Evolutionary conservation across 2,888 invertebrate species (phyloP), one percentile per base, ranked within the genome.

Genomic region (Elysia crispata): DNA sequence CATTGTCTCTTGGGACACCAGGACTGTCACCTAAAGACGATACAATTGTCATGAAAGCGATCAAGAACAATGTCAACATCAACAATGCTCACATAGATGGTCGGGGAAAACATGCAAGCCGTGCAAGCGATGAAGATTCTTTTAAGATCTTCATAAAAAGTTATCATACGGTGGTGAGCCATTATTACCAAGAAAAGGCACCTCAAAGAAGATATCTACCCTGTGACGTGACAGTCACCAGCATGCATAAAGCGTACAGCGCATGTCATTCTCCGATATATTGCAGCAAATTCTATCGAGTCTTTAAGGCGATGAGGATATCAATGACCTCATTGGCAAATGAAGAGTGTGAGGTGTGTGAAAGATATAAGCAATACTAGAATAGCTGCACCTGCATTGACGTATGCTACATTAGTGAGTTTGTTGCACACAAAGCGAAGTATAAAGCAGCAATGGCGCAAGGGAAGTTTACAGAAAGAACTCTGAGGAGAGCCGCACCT

Each of bases 301-400:
- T 70, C 3, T 70, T 70, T 33, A 70, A 70, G n/a, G 23, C 30
- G 30, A 70, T 70, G 70, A 70, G 33, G 20, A 70, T 70, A 41
- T 70, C 70, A n/a, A 70, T 70, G 70, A 13, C 70, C 6, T 13
- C n/a, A 3, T 33, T 70, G 33, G 70, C 33, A 70, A 30, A 70
- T 20, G 70, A 70, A 30, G 70, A 70, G 33, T 70, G 70, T 33
- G 70, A 70, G 33, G 30, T 41, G 18, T 70, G 70, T 31, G 41
- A 70, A n/a, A 70, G 20, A 8, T 11, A 28, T 8, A 41, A 41
- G 20, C 30, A 41, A n/a, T 33, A 30, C 33, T 31, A 11, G 5
- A 1, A 70, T 13, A 70, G 33, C 33, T 41, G 49, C n/a, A n/a
- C 11, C 11, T 70, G 70, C n/a, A 18, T 11, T 15, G 41, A 20